phyloP scores from a whole-genome alignment of 2,113 vertebrate genomes.

The Oriolus oriolus region DNA sequence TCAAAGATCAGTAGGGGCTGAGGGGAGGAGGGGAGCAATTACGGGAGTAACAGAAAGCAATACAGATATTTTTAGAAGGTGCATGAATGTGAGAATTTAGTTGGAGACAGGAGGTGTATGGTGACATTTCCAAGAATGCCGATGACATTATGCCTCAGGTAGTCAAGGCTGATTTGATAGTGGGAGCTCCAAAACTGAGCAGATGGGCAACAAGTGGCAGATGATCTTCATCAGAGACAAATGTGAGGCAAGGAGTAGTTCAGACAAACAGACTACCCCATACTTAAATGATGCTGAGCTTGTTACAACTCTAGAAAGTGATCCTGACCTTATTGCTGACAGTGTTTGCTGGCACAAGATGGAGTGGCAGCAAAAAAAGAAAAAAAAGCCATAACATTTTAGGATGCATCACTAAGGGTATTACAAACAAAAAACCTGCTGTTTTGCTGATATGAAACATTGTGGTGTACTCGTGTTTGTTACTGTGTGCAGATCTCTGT shows the following conservation, averaged over 20 bases:
- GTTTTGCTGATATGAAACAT: accelerated
- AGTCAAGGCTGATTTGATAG: not conserved
- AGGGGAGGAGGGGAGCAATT: not conserved
- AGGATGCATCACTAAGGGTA: not conserved
- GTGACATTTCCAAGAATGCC: not conserved
- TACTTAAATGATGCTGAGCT: not conserved
- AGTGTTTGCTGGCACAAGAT: not conserved
- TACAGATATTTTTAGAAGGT: not conserved
- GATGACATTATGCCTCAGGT: not conserved
- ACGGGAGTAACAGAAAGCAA: not conserved
- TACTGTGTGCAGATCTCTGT: not conserved
- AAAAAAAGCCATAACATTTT: not conserved
- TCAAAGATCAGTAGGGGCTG: not conserved
- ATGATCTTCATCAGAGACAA: not conserved
- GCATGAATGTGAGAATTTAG: not conserved
- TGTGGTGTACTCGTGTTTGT: not conserved
- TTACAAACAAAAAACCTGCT: not conserved
- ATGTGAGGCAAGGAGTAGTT: not conserved
- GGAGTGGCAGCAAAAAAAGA: not conserved
- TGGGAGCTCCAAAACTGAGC: not conserved
- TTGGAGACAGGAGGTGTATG: not conserved
- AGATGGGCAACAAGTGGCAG: not conserved
- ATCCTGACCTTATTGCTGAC: not conserved
- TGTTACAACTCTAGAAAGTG: not conserved
- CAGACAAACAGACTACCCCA: not conserved